A percentile compares a stretch with the other conserved stretches of the same genome.
Conservation (phyloP, 2,113 vertebrate species). For the Mixornis gularis region DNA sequence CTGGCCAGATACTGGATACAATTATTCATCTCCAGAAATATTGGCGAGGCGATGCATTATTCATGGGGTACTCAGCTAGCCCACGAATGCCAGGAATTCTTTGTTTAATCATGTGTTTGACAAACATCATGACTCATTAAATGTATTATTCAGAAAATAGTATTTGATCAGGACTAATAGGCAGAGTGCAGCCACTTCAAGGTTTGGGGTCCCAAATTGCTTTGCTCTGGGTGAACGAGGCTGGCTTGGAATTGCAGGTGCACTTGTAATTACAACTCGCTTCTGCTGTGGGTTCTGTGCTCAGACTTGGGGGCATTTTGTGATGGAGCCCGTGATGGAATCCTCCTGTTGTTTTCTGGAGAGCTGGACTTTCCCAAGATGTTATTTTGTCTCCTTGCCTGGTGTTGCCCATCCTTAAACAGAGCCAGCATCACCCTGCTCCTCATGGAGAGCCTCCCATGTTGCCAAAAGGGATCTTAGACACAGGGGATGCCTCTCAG, state of each 20-base stretch:
- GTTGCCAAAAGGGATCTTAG: not conserved
- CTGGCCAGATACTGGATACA: not conserved
- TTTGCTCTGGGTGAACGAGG: not conserved
- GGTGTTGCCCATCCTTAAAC: not conserved
- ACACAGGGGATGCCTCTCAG: not conserved
- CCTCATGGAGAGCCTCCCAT: fast-evolving
- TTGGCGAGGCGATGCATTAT: constrained; percentile 42
- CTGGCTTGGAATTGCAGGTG: not conserved
- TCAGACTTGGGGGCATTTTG: not conserved
- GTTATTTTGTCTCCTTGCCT: not conserved
- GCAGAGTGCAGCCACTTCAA: not conserved
- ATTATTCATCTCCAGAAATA: constrained; percentile 27
- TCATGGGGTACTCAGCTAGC: constrained; percentile 24
- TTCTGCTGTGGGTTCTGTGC: not conserved
- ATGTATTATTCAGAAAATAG: constrained; percentile 42
- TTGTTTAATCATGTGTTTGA: constrained; percentile 64
- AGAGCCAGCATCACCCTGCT: not conserved
- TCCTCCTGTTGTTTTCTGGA: not conserved
- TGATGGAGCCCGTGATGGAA: not conserved
- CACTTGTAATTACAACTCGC: fast-evolving
- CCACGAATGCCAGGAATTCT: constrained; percentile 43
- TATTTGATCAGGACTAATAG: constrained; percentile 11
- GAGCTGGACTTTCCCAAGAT: not conserved
- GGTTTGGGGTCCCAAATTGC: not conserved
- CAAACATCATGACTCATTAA: constrained; percentile 55